Conservation (phyloP, 2,888 invertebrate species). For the Eupithecia pulchellata region DNA sequence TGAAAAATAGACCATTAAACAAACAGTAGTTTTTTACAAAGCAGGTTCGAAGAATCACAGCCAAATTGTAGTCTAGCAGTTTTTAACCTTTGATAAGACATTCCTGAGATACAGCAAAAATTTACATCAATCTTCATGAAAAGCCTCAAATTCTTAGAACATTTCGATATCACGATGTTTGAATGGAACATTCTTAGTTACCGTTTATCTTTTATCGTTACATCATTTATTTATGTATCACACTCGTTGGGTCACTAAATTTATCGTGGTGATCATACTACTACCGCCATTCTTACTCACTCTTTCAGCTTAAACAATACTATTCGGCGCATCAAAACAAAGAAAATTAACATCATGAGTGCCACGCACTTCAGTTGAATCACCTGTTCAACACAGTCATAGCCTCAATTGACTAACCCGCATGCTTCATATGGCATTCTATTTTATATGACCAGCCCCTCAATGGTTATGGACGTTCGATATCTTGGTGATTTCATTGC, state of each 20-base stretch:
- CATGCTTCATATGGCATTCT: not conserved
- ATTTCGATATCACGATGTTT: not conserved
- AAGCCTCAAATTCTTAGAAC: not conserved
- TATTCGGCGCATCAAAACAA: not conserved
- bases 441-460: not conserved
- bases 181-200: not conserved
- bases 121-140: not conserved
- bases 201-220: not conserved
- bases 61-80: conserved; percentile 3
- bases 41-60: conserved; percentile 3
- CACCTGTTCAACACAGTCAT: not conserved
- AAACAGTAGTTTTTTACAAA: not conserved
- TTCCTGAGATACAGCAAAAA: not conserved
- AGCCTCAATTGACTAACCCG: too few species aligned
- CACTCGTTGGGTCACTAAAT: not conserved
- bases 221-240: too few species aligned
- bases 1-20: not conserved
- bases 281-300: too few species aligned
- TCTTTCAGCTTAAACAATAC: too few species aligned
- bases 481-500: conserved; percentile 49
- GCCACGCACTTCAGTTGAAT: not conserved
- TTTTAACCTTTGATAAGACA: too few species aligned
- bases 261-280: not conserved
- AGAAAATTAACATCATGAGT: not conserved
- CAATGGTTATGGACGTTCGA: conserved; percentile 56